These are phyloP conservation scores for Mnemiopsis leidyi DNA, from an alignment of 37 sponge, comb jelly and placozoan species.

Conservation along the genomic window DNA sequence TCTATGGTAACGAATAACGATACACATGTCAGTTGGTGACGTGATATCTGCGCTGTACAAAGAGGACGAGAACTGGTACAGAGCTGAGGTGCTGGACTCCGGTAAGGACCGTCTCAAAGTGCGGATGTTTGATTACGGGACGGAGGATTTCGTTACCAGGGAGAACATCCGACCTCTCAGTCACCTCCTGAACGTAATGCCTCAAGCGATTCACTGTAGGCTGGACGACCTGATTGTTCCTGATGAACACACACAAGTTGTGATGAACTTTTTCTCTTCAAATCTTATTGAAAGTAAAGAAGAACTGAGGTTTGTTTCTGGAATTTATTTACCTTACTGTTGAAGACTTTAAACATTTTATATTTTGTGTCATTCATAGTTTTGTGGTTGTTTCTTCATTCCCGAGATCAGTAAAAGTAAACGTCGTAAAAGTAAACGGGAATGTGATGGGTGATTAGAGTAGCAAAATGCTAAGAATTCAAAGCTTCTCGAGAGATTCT, in stretches of 20 bases:
- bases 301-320: too few relatives aligned
- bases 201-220: not conserved
- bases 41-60: not conserved
- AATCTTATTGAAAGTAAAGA: not conserved
- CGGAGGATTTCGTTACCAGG: not conserved
- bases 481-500: too few relatives aligned
- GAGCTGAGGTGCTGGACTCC: not conserved
- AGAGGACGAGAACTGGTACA: not conserved
- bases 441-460: too few relatives aligned
- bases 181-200: not conserved
- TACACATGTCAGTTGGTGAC: slow-evolving; percentile 32
- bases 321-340: too few relatives aligned
- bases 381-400: too few relatives aligned
- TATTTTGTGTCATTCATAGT: too few relatives aligned
- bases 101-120: not conserved
- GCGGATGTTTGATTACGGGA: not conserved
- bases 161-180: not conserved
- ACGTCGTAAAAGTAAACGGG: too few relatives aligned
- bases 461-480: too few relatives aligned
- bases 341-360: too few relatives aligned
- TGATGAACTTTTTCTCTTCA: not conserved
- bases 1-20: too few relatives aligned
- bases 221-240: not conserved
- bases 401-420: too few relatives aligned
- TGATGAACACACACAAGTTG: not conserved